Conservation (phyloP, 1,140 invertebrate species). For the Bombus balteatus region DNA sequence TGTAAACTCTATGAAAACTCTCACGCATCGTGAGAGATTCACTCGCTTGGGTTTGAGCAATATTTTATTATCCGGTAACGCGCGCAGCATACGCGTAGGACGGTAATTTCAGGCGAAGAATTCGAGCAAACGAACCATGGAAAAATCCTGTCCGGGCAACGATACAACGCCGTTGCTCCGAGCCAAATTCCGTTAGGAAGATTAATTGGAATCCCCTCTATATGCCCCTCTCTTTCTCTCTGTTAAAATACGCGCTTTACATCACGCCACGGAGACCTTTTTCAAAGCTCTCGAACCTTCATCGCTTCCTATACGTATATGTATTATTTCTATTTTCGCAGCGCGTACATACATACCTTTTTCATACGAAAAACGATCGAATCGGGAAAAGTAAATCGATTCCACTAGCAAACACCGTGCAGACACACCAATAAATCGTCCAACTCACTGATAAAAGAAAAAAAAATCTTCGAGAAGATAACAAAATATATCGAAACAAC, state of each 20-base stretch:
- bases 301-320: background rate
- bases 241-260: background rate
- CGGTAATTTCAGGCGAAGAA: slow-evolving; percentile 14
- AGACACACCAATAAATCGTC: background rate
- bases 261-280: background rate
- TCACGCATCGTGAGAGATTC: background rate
- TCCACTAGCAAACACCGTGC: background rate
- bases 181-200: slow-evolving; percentile 17
- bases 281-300: slow-evolving; percentile 9
- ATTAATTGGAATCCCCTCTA: slow-evolving; percentile 26
- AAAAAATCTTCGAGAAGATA: background rate
- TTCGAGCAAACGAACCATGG: slow-evolving; percentile 21
- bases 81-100: background rate
- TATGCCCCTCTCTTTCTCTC: background rate
- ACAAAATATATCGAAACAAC: background rate
- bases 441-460: background rate
- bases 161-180: background rate
- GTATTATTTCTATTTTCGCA: background rate
- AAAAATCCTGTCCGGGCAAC: background rate
- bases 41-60: background rate
- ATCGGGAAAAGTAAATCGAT: background rate
- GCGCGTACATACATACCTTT: slow-evolving; percentile 17
- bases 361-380: background rate
- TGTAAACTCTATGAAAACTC: background rate
- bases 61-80: background rate